These are phyloP conservation scores for Euproctis similis DNA, from an alignment of 2,888 invertebrate species.

Conservation along the genomic window DNA sequence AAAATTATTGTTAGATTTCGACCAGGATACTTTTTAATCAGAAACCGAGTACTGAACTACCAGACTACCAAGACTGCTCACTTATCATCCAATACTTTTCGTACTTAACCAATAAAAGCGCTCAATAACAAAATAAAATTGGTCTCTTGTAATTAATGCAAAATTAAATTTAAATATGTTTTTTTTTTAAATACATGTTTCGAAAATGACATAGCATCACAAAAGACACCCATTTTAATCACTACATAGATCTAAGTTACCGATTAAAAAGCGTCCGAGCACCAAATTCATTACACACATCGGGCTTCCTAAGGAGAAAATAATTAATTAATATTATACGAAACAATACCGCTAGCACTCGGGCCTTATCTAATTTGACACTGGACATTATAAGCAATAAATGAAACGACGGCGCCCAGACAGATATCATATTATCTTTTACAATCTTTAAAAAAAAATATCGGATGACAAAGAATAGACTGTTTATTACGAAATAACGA, in stretches of 20 bases:
- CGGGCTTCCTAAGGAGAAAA: constrained; percentile 25
- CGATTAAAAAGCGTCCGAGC: constrained; percentile 12
- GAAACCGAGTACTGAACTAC: too few relatives aligned
- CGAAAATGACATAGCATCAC: background rate
- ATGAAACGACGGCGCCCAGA: constrained; percentile 53
- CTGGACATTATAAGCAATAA: constrained; percentile 47
- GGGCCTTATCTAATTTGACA: constrained; percentile 38
- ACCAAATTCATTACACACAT: constrained; percentile 22
- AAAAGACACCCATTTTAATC: constrained; percentile 1
- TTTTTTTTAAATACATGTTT: too few relatives aligned
- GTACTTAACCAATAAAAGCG: too few relatives aligned
- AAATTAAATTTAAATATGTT: too few relatives aligned
- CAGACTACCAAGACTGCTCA: too few relatives aligned
- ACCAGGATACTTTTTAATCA: too few relatives aligned
- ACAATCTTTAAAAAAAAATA: constrained; percentile 61
- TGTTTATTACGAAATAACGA: constrained; percentile 73
- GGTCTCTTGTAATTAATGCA: too few relatives aligned
- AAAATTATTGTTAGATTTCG: too few relatives aligned
- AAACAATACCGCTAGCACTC: constrained; percentile 29
- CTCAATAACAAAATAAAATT: too few relatives aligned
- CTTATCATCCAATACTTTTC: too few relatives aligned
- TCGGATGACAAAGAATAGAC: constrained; percentile 71
- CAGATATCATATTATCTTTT: constrained; percentile 48
- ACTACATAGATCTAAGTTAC: constrained; percentile 8
- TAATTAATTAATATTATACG: constrained; percentile 34